These are phyloP conservation scores for Mesaphorura yosii DNA, from an alignment of 1,140 invertebrate species.

Conservation along the genomic window DNA sequence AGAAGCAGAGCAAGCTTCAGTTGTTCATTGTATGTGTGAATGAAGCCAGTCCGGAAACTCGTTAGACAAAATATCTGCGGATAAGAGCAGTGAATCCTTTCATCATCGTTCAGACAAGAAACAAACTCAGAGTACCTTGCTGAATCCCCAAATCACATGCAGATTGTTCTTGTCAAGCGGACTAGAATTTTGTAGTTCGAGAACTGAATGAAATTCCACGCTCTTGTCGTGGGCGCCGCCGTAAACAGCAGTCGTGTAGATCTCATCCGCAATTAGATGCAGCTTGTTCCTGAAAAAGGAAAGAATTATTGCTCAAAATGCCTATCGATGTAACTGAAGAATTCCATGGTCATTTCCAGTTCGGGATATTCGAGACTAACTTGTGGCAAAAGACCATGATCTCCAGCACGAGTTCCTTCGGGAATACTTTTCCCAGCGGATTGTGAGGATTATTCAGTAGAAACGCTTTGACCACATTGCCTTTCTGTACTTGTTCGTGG, in stretches of 20 bases:
- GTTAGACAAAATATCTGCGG: slow-evolving; percentile 17
- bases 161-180: slow-evolving; percentile 4
- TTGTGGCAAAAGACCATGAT: slow-evolving; percentile 22
- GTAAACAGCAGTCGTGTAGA: slow-evolving; percentile 23
- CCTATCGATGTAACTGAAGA: not conserved
- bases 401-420: not conserved
- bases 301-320: not conserved
- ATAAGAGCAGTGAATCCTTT: not conserved
- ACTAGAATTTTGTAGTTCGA: slow-evolving; percentile 5
- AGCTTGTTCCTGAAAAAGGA: slow-evolving; percentile 6
- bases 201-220: slow-evolving; percentile 10
- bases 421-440: slow-evolving; percentile 16
- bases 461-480: slow-evolving; percentile 14
- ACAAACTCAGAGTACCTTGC: slow-evolving; percentile 7
- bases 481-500: not conserved
- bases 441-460: slow-evolving; percentile 24
- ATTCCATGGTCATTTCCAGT: not conserved
- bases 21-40: slow-evolving; percentile 18
- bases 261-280: slow-evolving; percentile 22
- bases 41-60: slow-evolving; percentile 18
- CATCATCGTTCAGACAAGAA: too few relatives aligned
- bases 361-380: slow-evolving; percentile 7
- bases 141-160: slow-evolving; percentile 25
- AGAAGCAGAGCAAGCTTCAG: slow-evolving; percentile 7
- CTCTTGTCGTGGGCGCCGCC: too few relatives aligned